A percentile compares a stretch with the other conserved stretches of the same genome.
Evolutionary conservation across 2,113 vertebrate genomes (phyloP).

Genomic region (Ctenomys sociabilis): DNA sequence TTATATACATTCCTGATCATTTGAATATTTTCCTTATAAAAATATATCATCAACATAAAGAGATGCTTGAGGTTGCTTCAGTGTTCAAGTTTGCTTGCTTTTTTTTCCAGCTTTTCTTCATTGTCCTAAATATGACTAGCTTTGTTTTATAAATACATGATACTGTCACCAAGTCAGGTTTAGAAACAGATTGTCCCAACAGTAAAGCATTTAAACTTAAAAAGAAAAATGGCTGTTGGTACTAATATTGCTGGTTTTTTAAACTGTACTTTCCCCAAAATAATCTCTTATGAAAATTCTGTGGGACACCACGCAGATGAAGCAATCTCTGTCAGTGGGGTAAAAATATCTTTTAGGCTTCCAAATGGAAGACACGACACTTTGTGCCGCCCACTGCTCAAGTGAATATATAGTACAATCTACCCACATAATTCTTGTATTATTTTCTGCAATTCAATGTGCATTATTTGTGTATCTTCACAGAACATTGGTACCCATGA

Average conservation of each 20-base stretch:
- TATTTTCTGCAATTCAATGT: slow-evolving; percentile 80
- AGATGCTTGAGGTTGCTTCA: slow-evolving; percentile 90
- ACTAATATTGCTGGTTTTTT: slow-evolving; percentile 82
- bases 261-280: slow-evolving; percentile 81
- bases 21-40: slow-evolving; percentile 86
- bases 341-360: slow-evolving; percentile 74
- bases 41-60: slow-evolving; percentile 87
- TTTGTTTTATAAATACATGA: slow-evolving; percentile 86
- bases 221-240: slow-evolving; percentile 69
- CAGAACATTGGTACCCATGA: slow-evolving; percentile 87
- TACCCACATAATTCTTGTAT: slow-evolving; percentile 78
- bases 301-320: slow-evolving; percentile 83
- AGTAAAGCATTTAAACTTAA: slow-evolving; percentile 82
- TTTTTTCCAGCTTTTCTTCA: slow-evolving; percentile 89
- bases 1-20: slow-evolving; percentile 86
- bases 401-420: slow-evolving; percentile 83
- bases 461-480: slow-evolving; percentile 90
- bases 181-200: slow-evolving; percentile 82
- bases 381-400: slow-evolving; percentile 84
- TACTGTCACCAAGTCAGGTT: slow-evolving; percentile 83
- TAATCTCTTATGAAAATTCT: slow-evolving; percentile 79
- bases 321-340: slow-evolving; percentile 82
- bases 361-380: slow-evolving; percentile 78
- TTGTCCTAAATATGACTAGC: slow-evolving; percentile 86
- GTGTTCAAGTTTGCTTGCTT: slow-evolving; percentile 88